Conservation (phyloP, 1,140 invertebrate genomes). For the Ptiloglossa arizonensis region DNA sequence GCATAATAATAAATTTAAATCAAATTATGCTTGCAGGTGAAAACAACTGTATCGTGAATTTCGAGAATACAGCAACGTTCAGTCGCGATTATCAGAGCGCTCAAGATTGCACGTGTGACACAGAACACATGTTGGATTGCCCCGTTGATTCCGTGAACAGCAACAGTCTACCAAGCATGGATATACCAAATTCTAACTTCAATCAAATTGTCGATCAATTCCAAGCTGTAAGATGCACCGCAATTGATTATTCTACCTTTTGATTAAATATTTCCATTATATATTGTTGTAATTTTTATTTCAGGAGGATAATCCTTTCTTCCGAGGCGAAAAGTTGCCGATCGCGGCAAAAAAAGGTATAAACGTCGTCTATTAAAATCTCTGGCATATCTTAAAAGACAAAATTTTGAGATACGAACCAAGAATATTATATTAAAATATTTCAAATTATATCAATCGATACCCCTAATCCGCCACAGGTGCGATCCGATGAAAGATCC, state of each 20-base stretch:
- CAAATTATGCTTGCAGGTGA: constrained; percentile 80
- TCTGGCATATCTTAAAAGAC: neutral
- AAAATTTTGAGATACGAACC: neutral
- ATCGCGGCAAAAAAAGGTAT: constrained; percentile 94
- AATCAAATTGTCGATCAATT: constrained; percentile 83
- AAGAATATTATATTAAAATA: constrained; percentile 2
- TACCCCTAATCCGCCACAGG: neutral
- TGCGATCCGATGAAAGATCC: neutral
- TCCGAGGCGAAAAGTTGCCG: constrained; percentile 90
- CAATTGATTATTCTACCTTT: neutral
- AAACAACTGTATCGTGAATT: constrained; percentile 95
- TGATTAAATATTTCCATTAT: neutral
- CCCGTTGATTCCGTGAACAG: constrained; percentile 78
- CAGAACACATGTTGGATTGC: constrained; percentile 99
- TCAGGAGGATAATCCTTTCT: constrained; percentile 88
- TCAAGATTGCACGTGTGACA: constrained; percentile 98
- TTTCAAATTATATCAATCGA: constrained; percentile 23
- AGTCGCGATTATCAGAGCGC: constrained; percentile 96
- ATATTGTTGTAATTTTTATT: constrained; percentile 59
- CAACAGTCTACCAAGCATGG: constrained; percentile 73
- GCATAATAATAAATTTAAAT: neutral
- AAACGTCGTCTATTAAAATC: constrained; percentile 81
- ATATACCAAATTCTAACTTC: constrained; percentile 80
- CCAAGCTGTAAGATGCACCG: constrained; percentile 70
- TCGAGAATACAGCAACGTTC: constrained; percentile 97